Base-by-base conservation (phyloP, 2,888 invertebrate species). In the Nymphalis urticae region DNA sequence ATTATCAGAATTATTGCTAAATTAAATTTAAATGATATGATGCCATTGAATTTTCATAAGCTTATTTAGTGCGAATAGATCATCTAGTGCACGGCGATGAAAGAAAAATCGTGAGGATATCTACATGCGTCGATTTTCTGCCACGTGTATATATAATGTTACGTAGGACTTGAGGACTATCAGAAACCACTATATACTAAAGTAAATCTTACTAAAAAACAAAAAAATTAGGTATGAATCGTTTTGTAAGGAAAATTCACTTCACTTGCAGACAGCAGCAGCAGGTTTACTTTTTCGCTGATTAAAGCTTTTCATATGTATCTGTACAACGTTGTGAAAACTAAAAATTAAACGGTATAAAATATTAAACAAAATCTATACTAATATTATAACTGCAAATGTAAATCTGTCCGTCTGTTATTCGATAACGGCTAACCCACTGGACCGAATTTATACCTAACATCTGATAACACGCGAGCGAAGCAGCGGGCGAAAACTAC, bases 261-360 rank as follows among this genome's bases (percentile, higher is more conserved):
- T 58, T 58, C n/a, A n/a, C 70, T 72, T 72, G 68, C 68, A 13
- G 58, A 62, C 50, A 66, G 19, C 21, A 21, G 21, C 21, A 21
- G 21, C 21, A 1, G 62, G 60, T 72, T 72, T 70, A 66, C 71
- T 71, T 67, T 73, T 70, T 65, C 68, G 72, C 66, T 73, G 73
- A 74, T 74, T 74, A 74, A 74, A 73, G 73, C 67, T 73, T 71
- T 72, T 73, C 65, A 70, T 70, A 73, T 68, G 64, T 54, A 67
- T 66, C 70, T 36, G 9, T 54, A 32, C 48, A 65, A 42, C 54
- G 48, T 54, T 68, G 36, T 54, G 32, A 27, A 50, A 53, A 61
- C 47, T 63, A 16, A 62, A 60, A 56, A 54, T 66, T 72, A 66
- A 59, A 68, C 58, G 64, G 66, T 68, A 70, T 70, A 59, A 70